phyloP scores from a whole-genome alignment of 2,113 vertebrate genomes.

The Prunella himalayana region DNA sequence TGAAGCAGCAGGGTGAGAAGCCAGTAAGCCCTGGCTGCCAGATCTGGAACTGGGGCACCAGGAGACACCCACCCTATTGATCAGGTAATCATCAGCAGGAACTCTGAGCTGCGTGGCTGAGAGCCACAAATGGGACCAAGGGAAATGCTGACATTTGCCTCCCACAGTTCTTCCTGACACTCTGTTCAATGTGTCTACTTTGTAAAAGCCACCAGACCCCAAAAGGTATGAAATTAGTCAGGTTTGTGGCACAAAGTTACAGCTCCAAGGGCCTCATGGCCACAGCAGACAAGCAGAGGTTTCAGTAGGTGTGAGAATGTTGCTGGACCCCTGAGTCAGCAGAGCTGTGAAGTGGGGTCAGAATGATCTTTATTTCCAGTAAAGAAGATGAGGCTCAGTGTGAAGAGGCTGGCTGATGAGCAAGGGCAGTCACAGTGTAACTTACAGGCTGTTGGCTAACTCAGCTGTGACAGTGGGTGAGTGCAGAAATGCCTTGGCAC shows the following conservation, averaged over 20 bases:
- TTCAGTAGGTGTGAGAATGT: fast-evolving
- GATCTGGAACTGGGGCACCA: not conserved
- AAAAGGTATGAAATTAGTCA: not conserved
- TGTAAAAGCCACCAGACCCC: not conserved
- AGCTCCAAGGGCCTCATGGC: not conserved
- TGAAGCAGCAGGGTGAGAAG: not conserved
- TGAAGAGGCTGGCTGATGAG: not conserved
- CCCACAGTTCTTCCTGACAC: not conserved
- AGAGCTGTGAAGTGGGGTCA: not conserved
- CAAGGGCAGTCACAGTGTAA: not conserved
- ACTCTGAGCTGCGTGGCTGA: not conserved
- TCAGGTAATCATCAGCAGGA: not conserved
- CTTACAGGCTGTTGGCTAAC: not conserved
- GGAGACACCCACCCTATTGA: not conserved
- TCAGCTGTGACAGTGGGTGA: not conserved
- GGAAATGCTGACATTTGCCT: not conserved
- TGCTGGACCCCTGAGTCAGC: not conserved
- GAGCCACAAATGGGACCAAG: fast-evolving
- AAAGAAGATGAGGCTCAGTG: not conserved
- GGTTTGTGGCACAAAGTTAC: fast-evolving
- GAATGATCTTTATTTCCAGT: not conserved
- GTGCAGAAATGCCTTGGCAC: not conserved
- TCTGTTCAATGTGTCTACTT: not conserved
- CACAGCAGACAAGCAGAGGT: not conserved
- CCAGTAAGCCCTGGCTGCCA: not conserved